Conservation (phyloP, 2,797 vertebrate species). For the Rhinogobio ventralis region DNA sequence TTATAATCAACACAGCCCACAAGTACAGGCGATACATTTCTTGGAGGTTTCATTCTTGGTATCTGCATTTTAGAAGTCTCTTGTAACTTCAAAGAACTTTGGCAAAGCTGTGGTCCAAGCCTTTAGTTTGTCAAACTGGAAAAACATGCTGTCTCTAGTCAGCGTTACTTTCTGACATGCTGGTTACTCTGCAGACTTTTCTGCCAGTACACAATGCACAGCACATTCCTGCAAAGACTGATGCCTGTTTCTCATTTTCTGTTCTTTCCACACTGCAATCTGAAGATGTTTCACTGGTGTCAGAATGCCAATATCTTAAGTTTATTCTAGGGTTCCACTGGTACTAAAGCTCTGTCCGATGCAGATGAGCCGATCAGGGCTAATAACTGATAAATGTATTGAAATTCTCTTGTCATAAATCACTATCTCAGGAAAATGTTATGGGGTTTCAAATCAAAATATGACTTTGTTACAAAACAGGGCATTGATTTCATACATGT, state of each 20-base stretch:
- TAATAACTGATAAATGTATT: background rate
- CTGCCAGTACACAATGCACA: background rate
- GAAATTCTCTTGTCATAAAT: too few relatives aligned
- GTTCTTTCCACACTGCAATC: conserved; percentile 11
- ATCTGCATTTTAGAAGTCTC: background rate
- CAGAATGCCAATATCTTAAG: conserved; percentile 10
- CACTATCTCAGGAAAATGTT: too few relatives aligned
- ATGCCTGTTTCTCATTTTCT: conserved; percentile 42
- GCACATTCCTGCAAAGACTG: conserved; percentile 13
- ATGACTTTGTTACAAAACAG: too few relatives aligned
- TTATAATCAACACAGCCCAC: background rate
- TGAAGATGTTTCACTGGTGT: conserved; percentile 27
- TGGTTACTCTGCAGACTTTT: background rate
- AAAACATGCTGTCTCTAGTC: conserved; percentile 21
- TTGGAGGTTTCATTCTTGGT: background rate
- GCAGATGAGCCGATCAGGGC: too few relatives aligned
- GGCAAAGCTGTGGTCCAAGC: background rate
- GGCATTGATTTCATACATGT: too few relatives aligned
- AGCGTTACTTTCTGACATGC: conserved; percentile 18
- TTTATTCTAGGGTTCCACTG: background rate
- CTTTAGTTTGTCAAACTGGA: conserved; percentile 31
- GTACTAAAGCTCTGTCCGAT: background rate
- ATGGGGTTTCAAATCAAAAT: too few relatives aligned
- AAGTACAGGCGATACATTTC: background rate
- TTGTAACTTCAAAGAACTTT: conserved; percentile 18